phyloP scores from a whole-genome alignment of 1,140 invertebrate genomes.

The Hypsibius dujardini region DNA sequence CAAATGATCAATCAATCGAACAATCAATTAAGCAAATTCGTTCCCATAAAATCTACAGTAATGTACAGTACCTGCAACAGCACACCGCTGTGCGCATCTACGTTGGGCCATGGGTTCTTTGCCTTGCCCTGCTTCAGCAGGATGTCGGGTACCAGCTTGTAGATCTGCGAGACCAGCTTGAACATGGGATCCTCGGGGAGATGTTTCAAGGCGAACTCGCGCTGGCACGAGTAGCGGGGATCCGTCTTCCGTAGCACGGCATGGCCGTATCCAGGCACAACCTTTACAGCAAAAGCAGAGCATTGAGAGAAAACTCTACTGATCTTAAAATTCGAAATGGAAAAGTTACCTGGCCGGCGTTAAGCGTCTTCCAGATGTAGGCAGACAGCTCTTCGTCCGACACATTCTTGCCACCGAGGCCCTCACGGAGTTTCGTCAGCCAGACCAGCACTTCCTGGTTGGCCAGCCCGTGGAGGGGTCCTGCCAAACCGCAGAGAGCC shows the following conservation, averaged over 20 bases:
- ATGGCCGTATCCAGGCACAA: slow-evolving; percentile 90
- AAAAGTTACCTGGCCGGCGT: slow-evolving; percentile 55
- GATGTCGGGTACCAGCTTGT: slow-evolving; percentile 80
- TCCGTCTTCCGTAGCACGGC: slow-evolving; percentile 90
- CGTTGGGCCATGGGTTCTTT: slow-evolving; percentile 97
- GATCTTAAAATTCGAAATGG: not conserved
- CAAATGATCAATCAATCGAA: no score
- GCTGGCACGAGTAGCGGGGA: slow-evolving; percentile 78
- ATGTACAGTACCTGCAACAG: slow-evolving; percentile 46
- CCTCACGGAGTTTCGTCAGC: slow-evolving; percentile 56
- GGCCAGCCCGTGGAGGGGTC: slow-evolving; percentile 83
- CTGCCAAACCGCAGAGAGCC: slow-evolving; percentile 80
- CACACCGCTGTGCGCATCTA: slow-evolving; percentile 90
- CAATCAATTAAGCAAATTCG: no score
- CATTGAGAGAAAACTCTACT: not conserved
- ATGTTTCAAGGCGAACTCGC: slow-evolving; percentile 85
- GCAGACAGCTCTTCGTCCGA: slow-evolving; percentile 72
- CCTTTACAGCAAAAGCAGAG: slow-evolving; percentile 33
- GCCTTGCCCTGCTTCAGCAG: slow-evolving; percentile 84
- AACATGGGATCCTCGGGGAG: slow-evolving; percentile 76
- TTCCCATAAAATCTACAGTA: not conserved
- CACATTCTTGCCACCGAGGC: slow-evolving; percentile 53
- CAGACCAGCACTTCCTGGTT: slow-evolving; percentile 81
- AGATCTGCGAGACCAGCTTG: slow-evolving; percentile 76
- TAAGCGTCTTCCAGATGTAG: slow-evolving; percentile 83